Evolutionary conservation across 2,797 vertebrate genomes (phyloP), one percentile per base, ranked within the genome.

Genomic region (Lepus oiostolus): DNA sequence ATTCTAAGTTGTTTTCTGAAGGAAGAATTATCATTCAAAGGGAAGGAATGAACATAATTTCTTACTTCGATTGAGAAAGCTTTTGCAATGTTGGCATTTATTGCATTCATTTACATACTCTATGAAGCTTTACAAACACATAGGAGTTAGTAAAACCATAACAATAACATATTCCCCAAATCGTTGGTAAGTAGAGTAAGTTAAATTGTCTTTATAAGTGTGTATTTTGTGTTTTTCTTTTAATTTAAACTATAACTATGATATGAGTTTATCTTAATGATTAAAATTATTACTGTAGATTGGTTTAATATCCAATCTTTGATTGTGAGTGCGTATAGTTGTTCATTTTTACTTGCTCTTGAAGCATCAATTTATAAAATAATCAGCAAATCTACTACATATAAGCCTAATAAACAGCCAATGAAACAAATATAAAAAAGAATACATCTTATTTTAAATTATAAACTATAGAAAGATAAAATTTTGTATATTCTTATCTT

Each of bases 401-500:
- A 24, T 14, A 68, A 71, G 63, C 6, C 7, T 60, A n/a, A 54
- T 58, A 42, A 16, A 32, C 26, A 92, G 16, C 67, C 16, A 79
- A 67, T 0, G 24, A 95, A 14, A 72, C 0, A 77, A 85, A 67
- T 4, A 70, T 6, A 72, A 93, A 5, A 3, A 5, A 88, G 67
- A 5, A 10, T 81, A 32, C 8, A 22, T 65, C 91, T 85, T 68
- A 62, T 6, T 80, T 54, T 85, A 87, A 19, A 80, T 93, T 65
- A 86, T 1, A 1, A 93, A 35, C 12, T 22, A 22, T 2, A 47
- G 28, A 30, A n/a, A 47, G 17, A 7, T 47, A 9, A 75, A 67
- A 60, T 70, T 95, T 88, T 85, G 7, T 13, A 63, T 42, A 95
- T 85, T 95, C 42, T 81, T 26, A 92, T 72, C 38, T 91, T 71